Conservation (phyloP, 2,888 invertebrate genomes). For the Dryomyza anilis region DNA sequence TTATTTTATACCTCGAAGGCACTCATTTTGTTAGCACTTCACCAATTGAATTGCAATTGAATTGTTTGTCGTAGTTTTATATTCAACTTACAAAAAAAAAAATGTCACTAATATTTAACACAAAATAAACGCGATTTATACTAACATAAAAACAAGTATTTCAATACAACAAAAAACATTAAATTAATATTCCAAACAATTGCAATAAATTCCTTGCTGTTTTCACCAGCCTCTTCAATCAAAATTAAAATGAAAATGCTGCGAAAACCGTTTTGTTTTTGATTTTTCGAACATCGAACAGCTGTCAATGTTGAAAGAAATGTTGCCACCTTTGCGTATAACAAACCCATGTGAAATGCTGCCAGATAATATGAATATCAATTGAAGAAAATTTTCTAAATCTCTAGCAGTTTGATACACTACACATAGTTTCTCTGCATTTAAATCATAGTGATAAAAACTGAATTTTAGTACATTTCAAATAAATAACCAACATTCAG, state of each 20-base stretch:
- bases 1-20: slow-evolving; percentile 54
- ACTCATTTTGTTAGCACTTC: slow-evolving; percentile 54
- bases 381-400: too few relatives aligned
- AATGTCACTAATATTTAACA: neutral
- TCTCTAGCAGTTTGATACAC: too few relatives aligned
- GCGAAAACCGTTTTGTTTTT: slow-evolving; percentile 18
- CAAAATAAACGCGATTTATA: slow-evolving; percentile 13
- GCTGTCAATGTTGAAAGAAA: neutral
- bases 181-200: slow-evolving; percentile 9
- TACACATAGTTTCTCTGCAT: too few relatives aligned
- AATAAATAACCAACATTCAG: too few relatives aligned
- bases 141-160: neutral
- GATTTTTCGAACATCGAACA: slow-evolving; percentile 7
- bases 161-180: neutral
- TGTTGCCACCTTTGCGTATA: neutral
- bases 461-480: too few relatives aligned
- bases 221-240: neutral
- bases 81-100: neutral
- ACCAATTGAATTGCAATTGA: too few relatives aligned
- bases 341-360: too few relatives aligned
- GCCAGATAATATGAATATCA: too few relatives aligned
- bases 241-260: slow-evolving; percentile 12
- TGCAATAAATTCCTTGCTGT: neutral
- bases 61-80: too few relatives aligned
- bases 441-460: too few relatives aligned